Evolutionary conservation across 2,113 vertebrate species (phyloP), one percentile per base, ranked within the genome.

Genomic region (Hassar affinis): DNA sequence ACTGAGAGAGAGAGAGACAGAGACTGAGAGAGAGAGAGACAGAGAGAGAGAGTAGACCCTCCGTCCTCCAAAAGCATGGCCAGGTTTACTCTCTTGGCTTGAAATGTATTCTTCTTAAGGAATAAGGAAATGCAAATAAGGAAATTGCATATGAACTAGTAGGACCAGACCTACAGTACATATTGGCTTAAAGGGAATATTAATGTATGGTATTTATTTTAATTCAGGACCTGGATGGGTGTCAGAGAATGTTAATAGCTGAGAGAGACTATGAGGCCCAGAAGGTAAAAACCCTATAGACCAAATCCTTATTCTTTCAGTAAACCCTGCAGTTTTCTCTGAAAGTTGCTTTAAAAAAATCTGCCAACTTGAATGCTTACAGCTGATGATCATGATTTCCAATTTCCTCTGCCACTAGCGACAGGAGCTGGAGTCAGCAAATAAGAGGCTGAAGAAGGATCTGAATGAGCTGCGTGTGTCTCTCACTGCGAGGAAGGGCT

Each of bases 361-460:
- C 22, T n/a, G 22, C 5, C 20, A 12, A 45, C 4, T 2, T 2
- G 3, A 22, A 69, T n/a, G 4, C 12, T 30, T 72, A 72, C 42
- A 72, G 6, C 25, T 18, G 7, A 49, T 49, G 12, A 17, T 27
- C 11, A 52, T 75, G 6, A 51, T 74, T 72, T 9, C 17, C 47
- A 54, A 5, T 22, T 54, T 54, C 51, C 0, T 79, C 15, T 84
- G 18, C 10, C 85, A 85, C 56, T 85, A 99, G 98, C 95, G 97
- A 51, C 96, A 98, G 88, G 97, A 99, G 71, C 93, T 99, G 45
- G 96, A 99, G 86, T 96, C 96, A 17, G 97, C 97, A 90, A 99
- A 98, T 86, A 98, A 97, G 90, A 97, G 95, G 68, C 90, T 99
- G 89, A 99, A 99, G 93, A 96, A 96, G 62, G 95, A 99, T 85